phyloP scores from a whole-genome alignment of 1,140 invertebrate species.

The Saxidomus purpurata region DNA sequence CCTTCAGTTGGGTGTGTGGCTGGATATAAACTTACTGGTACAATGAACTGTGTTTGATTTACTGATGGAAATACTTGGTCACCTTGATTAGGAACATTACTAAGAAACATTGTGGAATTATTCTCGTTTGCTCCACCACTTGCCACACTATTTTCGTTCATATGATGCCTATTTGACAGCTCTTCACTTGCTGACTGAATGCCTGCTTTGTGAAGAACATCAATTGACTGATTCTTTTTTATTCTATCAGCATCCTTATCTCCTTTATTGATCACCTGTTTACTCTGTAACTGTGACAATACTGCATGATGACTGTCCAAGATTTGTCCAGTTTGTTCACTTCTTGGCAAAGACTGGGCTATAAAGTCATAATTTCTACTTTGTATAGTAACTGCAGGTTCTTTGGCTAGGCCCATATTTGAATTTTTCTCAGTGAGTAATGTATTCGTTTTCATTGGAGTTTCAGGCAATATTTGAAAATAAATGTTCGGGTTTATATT shows the following conservation, averaged over 20 bases:
- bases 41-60: constrained; percentile 13
- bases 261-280: not conserved
- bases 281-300: not conserved
- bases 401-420: not conserved
- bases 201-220: too few relatives aligned
- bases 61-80: not conserved
- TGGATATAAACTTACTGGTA: not conserved
- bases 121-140: not conserved
- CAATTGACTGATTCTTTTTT: not conserved
- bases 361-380: not conserved
- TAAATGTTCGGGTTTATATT: not conserved
- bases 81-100: constrained; percentile 8
- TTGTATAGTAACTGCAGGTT: not conserved
- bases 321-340: not conserved
- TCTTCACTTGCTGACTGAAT: too few relatives aligned
- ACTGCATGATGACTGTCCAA: not conserved
- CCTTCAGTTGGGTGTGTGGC: not conserved
- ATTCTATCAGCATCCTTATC: not conserved
- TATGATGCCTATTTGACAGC: too few relatives aligned
- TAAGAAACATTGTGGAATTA: not conserved
- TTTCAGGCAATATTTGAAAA: not conserved
- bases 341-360: not conserved
- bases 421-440: not conserved
- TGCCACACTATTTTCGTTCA: not conserved
- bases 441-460: not conserved